Conservation (phyloP, 2,888 invertebrate species). For the Pterobdella sp. region DNA sequence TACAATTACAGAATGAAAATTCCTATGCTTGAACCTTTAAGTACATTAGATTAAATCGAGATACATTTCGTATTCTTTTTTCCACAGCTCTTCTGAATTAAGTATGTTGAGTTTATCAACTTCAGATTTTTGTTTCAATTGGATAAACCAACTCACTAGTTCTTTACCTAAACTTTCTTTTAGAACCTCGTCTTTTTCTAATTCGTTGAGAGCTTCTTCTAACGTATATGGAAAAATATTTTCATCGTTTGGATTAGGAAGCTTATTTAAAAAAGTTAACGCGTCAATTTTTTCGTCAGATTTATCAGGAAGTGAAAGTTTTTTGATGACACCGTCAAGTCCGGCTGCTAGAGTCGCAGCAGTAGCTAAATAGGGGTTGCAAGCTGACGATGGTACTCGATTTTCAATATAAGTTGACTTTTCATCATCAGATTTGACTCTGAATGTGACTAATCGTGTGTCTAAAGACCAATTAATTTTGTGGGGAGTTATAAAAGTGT, state of each 20-base stretch:
- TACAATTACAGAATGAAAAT: too few relatives aligned
- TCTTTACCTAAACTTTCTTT: constrained; percentile 30
- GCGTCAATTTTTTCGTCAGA: background rate
- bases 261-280: too few relatives aligned
- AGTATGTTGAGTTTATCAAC: constrained; percentile 8
- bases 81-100: background rate
- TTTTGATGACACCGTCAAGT: constrained; percentile 34
- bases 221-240: constrained; percentile 29
- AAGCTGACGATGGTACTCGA: constrained; percentile 29
- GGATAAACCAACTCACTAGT: constrained; percentile 33
- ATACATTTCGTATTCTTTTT: constrained; percentile 18
- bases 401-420: constrained; percentile 30
- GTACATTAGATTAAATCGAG: constrained; percentile 5
- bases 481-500: constrained; percentile 15
- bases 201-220: constrained; percentile 30
- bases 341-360: constrained; percentile 34
- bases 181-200: constrained; percentile 30
- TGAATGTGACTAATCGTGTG: constrained; percentile 19
- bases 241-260: background rate
- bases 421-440: constrained; percentile 23
- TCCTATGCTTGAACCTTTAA: too few relatives aligned
- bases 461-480: constrained; percentile 30
- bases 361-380: constrained; percentile 33
- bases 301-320: constrained; percentile 15
- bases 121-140: constrained; percentile 31